These are phyloP conservation scores for Rhipidura dahli DNA, from an alignment of 2,113 vertebrate genomes.

Conservation along the genomic window DNA sequence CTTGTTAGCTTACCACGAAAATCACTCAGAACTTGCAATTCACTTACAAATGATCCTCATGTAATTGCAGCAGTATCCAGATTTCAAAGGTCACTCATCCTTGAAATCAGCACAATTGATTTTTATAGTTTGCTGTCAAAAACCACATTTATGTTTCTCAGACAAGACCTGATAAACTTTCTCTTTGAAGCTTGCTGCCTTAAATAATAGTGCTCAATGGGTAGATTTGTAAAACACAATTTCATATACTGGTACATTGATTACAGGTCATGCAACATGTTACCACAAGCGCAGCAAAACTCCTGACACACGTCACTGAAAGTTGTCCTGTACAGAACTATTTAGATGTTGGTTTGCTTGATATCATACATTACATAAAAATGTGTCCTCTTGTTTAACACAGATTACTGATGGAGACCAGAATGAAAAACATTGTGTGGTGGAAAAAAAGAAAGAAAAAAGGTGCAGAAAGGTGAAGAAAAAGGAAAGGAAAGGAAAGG, in stretches of 20 bases:
- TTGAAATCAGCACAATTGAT: conserved; percentile 32
- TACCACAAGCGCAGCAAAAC: not conserved
- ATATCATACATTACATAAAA: not conserved
- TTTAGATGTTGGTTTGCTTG: not conserved
- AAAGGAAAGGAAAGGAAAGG: no score
- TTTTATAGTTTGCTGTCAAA: conserved; percentile 1
- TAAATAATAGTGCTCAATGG: not conserved
- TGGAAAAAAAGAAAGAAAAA: fast-evolving
- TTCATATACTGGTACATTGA: not conserved
- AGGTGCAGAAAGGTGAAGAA: no score
- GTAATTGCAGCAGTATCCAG: not conserved
- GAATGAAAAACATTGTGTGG: not conserved
- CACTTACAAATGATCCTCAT: not conserved
- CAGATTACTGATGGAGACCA: not conserved
- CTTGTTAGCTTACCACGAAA: not conserved
- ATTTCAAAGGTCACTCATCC: not conserved
- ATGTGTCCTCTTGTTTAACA: not conserved
- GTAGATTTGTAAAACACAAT: not conserved
- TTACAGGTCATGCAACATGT: not conserved
- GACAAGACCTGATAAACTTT: not conserved
- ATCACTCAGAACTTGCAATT: not conserved
- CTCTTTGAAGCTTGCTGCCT: not conserved
- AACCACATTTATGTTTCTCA: not conserved
- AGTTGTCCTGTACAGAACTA: not conserved
- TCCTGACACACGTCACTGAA: not conserved